Percentiles rank a stretch among this genome's conserved stretches.
These are phyloP conservation scores for Pseudolycoriella hygida DNA, from an alignment of 2,888 invertebrate genomes.

Conservation along the genomic window DNA sequence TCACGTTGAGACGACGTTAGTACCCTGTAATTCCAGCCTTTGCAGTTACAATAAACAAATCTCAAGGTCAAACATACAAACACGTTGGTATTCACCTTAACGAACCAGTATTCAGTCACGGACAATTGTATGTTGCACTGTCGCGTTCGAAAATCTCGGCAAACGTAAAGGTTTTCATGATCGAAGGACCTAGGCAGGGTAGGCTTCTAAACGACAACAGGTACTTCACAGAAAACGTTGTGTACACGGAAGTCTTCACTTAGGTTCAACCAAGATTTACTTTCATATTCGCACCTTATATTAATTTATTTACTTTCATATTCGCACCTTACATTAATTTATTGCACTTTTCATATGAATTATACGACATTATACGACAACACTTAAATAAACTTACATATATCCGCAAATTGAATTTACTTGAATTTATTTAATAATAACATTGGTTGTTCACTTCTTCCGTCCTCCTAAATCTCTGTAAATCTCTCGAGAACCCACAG, in stretches of 20 bases:
- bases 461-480: no score
- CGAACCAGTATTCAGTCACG: conserved; percentile 3
- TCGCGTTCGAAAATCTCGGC: neutral
- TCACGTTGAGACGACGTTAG: neutral
- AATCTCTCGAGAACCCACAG: no score
- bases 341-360: no score
- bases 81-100: neutral
- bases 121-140: conserved; percentile 3
- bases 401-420: no score
- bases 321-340: no score
- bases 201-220: conserved; percentile 1
- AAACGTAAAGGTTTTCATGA: conserved; percentile 7
- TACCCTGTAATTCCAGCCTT: conserved; percentile 3
- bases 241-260: neutral
- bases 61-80: conserved; percentile 3
- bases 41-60: conserved; percentile 6
- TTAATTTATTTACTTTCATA: no score
- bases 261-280: no score
- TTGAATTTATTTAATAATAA: no score
- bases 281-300: no score
- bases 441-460: no score
- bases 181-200: conserved; percentile 6
- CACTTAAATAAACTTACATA: no score
- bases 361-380: no score
- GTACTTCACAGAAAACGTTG: conserved; percentile 7